phyloP scores from a whole-genome alignment of 2,113 vertebrate genomes.

The Pterophyllum scalare region DNA sequence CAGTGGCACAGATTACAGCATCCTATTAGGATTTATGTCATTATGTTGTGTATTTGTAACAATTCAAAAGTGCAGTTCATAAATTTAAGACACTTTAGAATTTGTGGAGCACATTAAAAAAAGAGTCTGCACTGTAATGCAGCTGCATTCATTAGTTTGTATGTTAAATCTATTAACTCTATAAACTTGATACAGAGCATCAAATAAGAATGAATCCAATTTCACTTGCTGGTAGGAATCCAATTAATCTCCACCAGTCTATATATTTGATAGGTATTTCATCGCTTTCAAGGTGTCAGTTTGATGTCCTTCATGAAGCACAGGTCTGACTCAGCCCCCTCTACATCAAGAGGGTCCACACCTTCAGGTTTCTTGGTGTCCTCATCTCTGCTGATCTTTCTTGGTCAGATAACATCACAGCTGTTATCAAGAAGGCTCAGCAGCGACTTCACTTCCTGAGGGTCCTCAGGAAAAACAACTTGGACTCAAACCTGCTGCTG shows the following conservation, averaged over 20 bases:
- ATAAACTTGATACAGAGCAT: background rate
- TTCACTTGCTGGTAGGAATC: background rate
- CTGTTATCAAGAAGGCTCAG: too few relatives aligned
- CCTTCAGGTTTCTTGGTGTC: too few relatives aligned
- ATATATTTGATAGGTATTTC: slow-evolving; percentile 12
- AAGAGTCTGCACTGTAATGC: background rate
- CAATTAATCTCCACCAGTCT: background rate
- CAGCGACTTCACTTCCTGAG: too few relatives aligned
- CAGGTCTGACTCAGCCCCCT: too few relatives aligned
- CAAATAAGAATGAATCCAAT: background rate
- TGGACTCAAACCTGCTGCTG: too few relatives aligned
- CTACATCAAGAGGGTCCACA: too few relatives aligned
- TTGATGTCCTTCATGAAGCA: too few relatives aligned
- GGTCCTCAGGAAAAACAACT: too few relatives aligned
- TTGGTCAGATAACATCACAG: too few relatives aligned
- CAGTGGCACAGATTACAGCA: background rate
- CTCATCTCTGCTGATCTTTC: too few relatives aligned
- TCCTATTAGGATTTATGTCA: background rate
- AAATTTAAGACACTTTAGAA: background rate
- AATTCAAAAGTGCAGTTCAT: background rate
- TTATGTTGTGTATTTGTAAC: background rate
- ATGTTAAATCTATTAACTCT: slow-evolving; percentile 13
- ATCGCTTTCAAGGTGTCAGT: slow-evolving; percentile 27
- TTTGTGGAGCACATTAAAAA: background rate
- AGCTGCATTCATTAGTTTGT: background rate